These are phyloP conservation scores for Amblyopsis hoosieri DNA, from an alignment of 2,797 vertebrate species.

Conservation along the genomic window DNA sequence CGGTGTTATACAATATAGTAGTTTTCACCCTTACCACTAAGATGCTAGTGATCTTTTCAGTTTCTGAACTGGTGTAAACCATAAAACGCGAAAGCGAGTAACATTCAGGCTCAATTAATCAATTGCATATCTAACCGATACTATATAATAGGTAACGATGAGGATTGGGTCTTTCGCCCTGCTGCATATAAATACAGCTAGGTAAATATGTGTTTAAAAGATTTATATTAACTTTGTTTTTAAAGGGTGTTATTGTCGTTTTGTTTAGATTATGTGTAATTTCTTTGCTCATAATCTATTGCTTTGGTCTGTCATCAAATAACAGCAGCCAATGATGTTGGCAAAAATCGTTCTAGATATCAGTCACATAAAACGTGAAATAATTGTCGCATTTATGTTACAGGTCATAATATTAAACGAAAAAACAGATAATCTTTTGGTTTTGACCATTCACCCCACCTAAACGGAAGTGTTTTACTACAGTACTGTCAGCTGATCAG, in stretches of 20 bases:
- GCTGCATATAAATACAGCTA: too few species aligned
- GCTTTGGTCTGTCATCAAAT: slow-evolving; percentile 47
- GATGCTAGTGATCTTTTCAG: not conserved
- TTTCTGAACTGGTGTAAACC: not conserved
- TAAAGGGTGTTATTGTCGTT: not conserved
- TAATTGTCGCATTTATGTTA: too few species aligned
- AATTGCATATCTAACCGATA: slow-evolving; percentile 14
- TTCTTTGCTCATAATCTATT: slow-evolving; percentile 31
- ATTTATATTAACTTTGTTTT: too few species aligned
- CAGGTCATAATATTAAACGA: not conserved
- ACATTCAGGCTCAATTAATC: slow-evolving; percentile 28
- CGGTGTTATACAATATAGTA: accelerated
- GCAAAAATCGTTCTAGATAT: not conserved
- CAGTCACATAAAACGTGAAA: too few species aligned
- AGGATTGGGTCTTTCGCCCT: too few species aligned
- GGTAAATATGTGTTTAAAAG: too few species aligned
- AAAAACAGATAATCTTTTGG: not conserved
- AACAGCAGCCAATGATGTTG: not conserved
- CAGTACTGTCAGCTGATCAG: slow-evolving; percentile 71
- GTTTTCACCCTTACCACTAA: slow-evolving; percentile 49
- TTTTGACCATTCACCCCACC: not conserved
- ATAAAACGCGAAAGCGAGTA: not conserved
- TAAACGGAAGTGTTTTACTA: slow-evolving; percentile 58
- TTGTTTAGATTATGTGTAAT: not conserved
- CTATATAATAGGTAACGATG: too few species aligned